Conservation (phyloP, 2,888 invertebrate species). For the Folsomia candida region DNA sequence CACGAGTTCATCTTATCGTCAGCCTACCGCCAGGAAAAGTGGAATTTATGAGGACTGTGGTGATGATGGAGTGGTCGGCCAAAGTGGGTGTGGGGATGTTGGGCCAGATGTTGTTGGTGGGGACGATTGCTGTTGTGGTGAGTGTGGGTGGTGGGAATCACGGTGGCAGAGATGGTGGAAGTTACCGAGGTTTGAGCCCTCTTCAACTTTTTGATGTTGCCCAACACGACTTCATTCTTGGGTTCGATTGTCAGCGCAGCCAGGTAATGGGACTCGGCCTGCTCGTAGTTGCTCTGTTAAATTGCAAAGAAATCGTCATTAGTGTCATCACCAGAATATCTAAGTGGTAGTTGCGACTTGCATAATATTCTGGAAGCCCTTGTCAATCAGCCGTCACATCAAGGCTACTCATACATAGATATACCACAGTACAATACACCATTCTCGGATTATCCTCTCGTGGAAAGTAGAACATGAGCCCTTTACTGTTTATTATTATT, state of each 20-base stretch:
- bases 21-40: conserved; percentile 14
- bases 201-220: conserved; percentile 42
- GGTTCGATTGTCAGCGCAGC: conserved; percentile 45
- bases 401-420: no score
- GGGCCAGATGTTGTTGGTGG: not conserved
- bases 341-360: no score
- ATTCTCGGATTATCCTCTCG: no score
- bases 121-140: not conserved
- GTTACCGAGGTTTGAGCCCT: conserved; percentile 16
- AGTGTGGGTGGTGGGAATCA: not conserved
- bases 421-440: no score
- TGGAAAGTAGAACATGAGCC: no score
- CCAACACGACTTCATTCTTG: conserved; percentile 36
- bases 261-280: conserved; percentile 40
- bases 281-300: conserved; percentile 38
- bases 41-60: conserved; percentile 4
- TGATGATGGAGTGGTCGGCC: not conserved
- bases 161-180: conserved; percentile 2
- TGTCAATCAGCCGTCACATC: no score
- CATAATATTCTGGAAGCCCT: no score
- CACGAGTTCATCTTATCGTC: not conserved
- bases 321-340: no score
- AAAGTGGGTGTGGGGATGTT: conserved; percentile 6
- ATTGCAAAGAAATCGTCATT: conserved; percentile 7
- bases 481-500: no score